A percentile compares a stretch with the other conserved stretches of the same genome.
Conservation (phyloP, 2,888 invertebrate species). For the Linnaemya vulpina region DNA sequence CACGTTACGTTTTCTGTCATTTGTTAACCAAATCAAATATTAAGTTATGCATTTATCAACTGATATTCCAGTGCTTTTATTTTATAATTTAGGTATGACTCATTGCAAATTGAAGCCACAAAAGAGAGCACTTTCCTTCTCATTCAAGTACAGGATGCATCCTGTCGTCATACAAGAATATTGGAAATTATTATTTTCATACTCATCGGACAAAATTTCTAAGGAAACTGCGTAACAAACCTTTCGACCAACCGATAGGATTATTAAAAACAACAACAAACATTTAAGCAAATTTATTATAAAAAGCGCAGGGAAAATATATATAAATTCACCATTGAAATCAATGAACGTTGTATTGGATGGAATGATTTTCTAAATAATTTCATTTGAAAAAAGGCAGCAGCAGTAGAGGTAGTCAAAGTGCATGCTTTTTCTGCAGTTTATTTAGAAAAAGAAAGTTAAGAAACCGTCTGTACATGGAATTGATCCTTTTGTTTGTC, state of each 20-base stretch:
- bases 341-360: slow-evolving; percentile 56
- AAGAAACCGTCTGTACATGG: neutral
- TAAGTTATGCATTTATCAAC: too few species aligned
- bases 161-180: too few species aligned
- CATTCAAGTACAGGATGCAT: too few species aligned
- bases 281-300: neutral
- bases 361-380: slow-evolving; percentile 62
- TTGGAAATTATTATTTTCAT: too few species aligned
- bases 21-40: too few species aligned
- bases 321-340: slow-evolving; percentile 40
- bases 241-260: neutral
- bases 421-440: slow-evolving; percentile 13
- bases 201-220: too few species aligned
- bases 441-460: slow-evolving; percentile 8
- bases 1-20: too few species aligned
- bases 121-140: too few species aligned
- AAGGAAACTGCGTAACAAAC: neutral
- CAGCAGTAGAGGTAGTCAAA: slow-evolving; percentile 38
- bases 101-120: too few species aligned
- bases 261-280: neutral
- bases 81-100: too few species aligned
- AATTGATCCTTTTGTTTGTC: slow-evolving; percentile 28
- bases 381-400: slow-evolving; percentile 55
- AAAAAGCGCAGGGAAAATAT: neutral
- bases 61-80: too few species aligned